phyloP scores from a whole-genome alignment of 2,888 invertebrate species.

The Stenotaenia linearis region DNA sequence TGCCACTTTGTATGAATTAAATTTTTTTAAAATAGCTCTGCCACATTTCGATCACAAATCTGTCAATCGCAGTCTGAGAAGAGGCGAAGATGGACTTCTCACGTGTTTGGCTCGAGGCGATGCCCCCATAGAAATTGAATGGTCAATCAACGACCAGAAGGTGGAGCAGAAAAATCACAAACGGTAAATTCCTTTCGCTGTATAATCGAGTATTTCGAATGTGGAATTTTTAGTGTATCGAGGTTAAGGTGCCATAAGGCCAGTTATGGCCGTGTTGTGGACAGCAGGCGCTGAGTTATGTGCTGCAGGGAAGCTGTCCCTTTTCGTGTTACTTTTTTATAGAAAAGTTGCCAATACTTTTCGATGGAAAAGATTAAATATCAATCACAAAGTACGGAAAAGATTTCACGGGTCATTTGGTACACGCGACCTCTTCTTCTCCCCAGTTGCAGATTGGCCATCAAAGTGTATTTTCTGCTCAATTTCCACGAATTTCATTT shows the following conservation, averaged over 20 bases:
- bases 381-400: neutral
- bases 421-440: neutral
- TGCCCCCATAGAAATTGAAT: slow-evolving; percentile 26
- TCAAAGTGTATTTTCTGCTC: slow-evolving; percentile 16
- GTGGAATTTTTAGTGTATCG: neutral
- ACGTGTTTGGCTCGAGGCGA: slow-evolving; percentile 27
- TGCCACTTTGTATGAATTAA: no score
- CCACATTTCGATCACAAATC: slow-evolving; percentile 32
- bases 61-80: slow-evolving; percentile 23
- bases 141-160: slow-evolving; percentile 27
- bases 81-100: slow-evolving; percentile 1
- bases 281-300: neutral
- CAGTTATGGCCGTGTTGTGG: slow-evolving; percentile 20
- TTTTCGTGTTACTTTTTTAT: no score
- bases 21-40: no score
- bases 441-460: slow-evolving; percentile 6
- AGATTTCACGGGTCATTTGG: neutral
- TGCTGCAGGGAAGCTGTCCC: neutral
- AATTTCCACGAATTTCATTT: slow-evolving; percentile 22
- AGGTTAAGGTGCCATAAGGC: neutral
- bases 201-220: no score
- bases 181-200: neutral
- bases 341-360: no score
- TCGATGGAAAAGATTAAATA: slow-evolving; percentile 19
- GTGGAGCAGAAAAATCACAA: slow-evolving; percentile 16